A percentile compares a stretch with the other conserved stretches of the same genome.
Conservation (phyloP, 1,140 invertebrate genomes). For the Oryzaephilus surinamensis region DNA sequence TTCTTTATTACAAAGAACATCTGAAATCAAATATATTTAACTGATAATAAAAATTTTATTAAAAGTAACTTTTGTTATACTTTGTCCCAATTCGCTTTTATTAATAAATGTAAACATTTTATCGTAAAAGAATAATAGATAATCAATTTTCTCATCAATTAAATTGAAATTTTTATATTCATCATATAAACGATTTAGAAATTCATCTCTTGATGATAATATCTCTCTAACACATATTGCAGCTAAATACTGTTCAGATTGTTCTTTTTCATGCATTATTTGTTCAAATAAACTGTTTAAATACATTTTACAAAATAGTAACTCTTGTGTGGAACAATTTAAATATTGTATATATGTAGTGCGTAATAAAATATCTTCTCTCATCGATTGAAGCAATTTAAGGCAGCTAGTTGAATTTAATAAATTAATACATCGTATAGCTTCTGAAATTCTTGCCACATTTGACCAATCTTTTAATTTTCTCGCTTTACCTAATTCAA, state of each 20-base stretch:
- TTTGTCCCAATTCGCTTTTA: slow-evolving; percentile 59
- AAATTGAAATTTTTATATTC: slow-evolving; percentile 66
- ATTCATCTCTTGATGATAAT: slow-evolving; percentile 58
- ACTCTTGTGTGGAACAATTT: slow-evolving; percentile 67
- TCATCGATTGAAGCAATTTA: slow-evolving; percentile 67
- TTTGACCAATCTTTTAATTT: slow-evolving; percentile 71
- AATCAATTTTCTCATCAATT: slow-evolving; percentile 73
- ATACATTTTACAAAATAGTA: slow-evolving; percentile 70
- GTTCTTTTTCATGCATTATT: slow-evolving; percentile 56
- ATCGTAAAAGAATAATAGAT: slow-evolving; percentile 53
- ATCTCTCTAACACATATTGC: slow-evolving; percentile 71
- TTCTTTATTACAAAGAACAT: slow-evolving; percentile 16
- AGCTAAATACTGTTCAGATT: slow-evolving; percentile 68
- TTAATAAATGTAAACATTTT: slow-evolving; percentile 51
- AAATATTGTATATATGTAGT: slow-evolving; percentile 79
- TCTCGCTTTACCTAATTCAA: slow-evolving; percentile 79
- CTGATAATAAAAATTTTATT: too few relatives aligned
- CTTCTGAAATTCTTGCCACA: slow-evolving; percentile 74
- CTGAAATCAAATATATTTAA: too few relatives aligned
- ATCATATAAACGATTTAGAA: slow-evolving; percentile 55
- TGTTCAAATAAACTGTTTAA: slow-evolving; percentile 58
- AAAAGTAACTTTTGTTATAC: slow-evolving; percentile 31
- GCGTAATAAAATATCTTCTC: slow-evolving; percentile 68
- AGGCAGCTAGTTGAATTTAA: slow-evolving; percentile 64
- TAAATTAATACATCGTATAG: slow-evolving; percentile 65